Percentiles rank a stretch among this genome's conserved stretches.
These are phyloP conservation scores for Neria commutata DNA, from an alignment of 2,888 invertebrate species.

Conservation along the genomic window DNA sequence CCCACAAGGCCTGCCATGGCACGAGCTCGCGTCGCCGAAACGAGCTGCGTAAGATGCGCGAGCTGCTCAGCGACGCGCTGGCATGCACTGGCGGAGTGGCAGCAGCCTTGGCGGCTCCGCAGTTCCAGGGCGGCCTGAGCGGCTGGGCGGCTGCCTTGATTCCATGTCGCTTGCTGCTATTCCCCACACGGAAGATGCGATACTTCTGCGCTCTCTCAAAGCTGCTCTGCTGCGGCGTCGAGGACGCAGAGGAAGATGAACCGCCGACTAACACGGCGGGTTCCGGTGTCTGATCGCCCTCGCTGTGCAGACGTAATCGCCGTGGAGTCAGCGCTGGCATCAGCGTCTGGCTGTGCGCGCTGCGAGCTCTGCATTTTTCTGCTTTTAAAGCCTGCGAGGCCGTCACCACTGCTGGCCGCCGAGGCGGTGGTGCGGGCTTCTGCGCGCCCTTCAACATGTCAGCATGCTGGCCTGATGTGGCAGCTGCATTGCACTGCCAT, in stretches of 20 bases:
- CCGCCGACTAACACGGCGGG: constrained; percentile 23
- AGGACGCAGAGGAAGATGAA: constrained; percentile 5
- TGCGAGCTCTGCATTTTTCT: constrained; percentile 28
- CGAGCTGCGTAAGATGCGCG: constrained; percentile 48
- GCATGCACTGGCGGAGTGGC: constrained; percentile 26
- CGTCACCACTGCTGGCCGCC: constrained; percentile 10
- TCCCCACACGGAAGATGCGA: constrained; percentile 46
- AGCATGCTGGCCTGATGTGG: constrained; percentile 27
- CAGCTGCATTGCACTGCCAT: constrained; percentile 28
- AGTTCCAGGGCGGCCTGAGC: constrained; percentile 53
- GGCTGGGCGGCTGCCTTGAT: too few species aligned
- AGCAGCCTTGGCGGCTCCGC: constrained; percentile 31
- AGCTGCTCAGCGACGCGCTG: not conserved
- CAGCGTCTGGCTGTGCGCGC: constrained; percentile 15
- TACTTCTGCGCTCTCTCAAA: constrained; percentile 44
- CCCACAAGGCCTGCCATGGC: constrained; percentile 57
- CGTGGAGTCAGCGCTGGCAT: constrained; percentile 1
- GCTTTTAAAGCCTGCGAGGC: not conserved
- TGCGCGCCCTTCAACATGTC: constrained; percentile 1
- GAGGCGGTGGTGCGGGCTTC: not conserved
- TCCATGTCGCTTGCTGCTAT: constrained; percentile 7
- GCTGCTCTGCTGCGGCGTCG: constrained; percentile 19
- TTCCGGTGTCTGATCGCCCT: constrained; percentile 33
- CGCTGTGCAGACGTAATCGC: constrained; percentile 31
- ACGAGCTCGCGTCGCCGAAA: constrained; percentile 51